Percentiles rank a stretch among this genome's conserved stretches.
Conservation (phyloP, 2,797 vertebrate species). For the Sebastes itinus region DNA sequence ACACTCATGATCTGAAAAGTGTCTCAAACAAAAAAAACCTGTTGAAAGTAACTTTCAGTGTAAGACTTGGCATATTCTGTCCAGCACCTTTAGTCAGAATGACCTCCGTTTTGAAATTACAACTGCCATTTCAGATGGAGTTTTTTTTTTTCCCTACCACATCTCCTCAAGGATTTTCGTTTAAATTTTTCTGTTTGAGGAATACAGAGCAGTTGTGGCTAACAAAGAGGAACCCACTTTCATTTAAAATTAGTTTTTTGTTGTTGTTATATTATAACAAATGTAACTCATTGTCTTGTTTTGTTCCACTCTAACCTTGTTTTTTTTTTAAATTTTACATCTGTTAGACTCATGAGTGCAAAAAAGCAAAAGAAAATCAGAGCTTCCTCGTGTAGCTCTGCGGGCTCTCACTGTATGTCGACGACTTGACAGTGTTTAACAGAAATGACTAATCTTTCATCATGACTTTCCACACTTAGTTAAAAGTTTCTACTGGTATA, state of each 20-base stretch:
- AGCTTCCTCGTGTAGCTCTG: conserved; percentile 41
- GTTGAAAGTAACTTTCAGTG: not conserved
- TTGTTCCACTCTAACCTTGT: conserved; percentile 29
- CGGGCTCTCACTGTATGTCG: conserved; percentile 23
- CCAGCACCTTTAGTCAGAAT: conserved; percentile 16
- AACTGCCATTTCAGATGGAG: conserved; percentile 11
- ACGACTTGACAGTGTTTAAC: conserved; percentile 29
- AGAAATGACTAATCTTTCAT: conserved; percentile 21
- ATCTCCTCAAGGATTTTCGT: not conserved
- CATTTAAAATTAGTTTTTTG: not conserved
- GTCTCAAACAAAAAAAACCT: conserved; percentile 1
- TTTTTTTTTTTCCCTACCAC: not conserved
- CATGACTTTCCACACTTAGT: conserved; percentile 7
- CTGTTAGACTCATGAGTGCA: conserved; percentile 15
- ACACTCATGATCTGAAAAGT: not conserved
- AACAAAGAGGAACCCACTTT: not conserved
- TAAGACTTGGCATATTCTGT: not conserved
- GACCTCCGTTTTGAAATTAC: not conserved
- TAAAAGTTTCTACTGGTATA: not conserved
- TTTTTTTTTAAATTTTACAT: conserved; percentile 10
- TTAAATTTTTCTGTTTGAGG: not conserved
- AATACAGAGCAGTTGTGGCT: conserved; percentile 9
- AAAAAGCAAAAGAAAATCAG: not conserved
- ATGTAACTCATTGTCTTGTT: conserved; percentile 33
- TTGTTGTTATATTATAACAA: conserved; percentile 18